phyloP scores from a whole-genome alignment of 2,888 invertebrate species.

The Coelogynopora nodosa region DNA sequence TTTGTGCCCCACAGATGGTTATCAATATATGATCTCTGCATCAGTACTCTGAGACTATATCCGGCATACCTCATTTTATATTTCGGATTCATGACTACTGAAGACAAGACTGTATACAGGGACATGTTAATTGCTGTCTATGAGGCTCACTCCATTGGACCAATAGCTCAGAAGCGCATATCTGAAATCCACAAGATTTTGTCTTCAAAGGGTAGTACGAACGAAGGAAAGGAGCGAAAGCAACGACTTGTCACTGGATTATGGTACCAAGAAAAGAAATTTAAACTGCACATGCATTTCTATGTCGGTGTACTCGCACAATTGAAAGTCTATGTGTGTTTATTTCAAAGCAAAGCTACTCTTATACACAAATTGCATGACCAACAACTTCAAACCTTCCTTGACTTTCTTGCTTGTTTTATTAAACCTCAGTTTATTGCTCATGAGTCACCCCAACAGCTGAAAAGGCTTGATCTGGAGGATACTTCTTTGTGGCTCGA shows the following conservation, averaged over 20 bases:
- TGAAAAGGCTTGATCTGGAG: constrained; percentile 19
- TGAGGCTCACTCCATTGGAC: not conserved
- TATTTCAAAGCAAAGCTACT: constrained; percentile 1
- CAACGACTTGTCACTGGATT: not conserved
- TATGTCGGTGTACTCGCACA: constrained; percentile 32
- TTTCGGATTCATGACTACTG: constrained; percentile 27
- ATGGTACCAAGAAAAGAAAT: constrained; percentile 26
- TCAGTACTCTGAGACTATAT: constrained; percentile 10
- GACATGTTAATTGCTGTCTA: not conserved
- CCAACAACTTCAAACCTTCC: constrained; percentile 11
- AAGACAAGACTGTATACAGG: constrained; percentile 6
- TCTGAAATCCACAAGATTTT: not conserved
- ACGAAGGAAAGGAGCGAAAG: constrained; percentile 29
- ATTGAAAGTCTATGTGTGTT: constrained; percentile 21
- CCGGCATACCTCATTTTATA: constrained; percentile 7
- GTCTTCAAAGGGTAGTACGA: not conserved
- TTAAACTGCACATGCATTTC: constrained; percentile 20
- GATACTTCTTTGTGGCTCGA: constrained; percentile 15
- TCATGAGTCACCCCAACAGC: constrained; percentile 2
- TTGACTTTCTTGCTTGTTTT: constrained; percentile 22
- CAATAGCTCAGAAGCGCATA: not conserved
- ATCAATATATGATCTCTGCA: constrained; percentile 22
- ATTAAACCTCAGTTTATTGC: constrained; percentile 19
- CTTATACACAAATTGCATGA: constrained; percentile 24
- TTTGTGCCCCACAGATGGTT: constrained; percentile 33